These are phyloP conservation scores for Gastrophysa polygoni DNA, from an alignment of 2,888 invertebrate species.

Conservation along the genomic window DNA sequence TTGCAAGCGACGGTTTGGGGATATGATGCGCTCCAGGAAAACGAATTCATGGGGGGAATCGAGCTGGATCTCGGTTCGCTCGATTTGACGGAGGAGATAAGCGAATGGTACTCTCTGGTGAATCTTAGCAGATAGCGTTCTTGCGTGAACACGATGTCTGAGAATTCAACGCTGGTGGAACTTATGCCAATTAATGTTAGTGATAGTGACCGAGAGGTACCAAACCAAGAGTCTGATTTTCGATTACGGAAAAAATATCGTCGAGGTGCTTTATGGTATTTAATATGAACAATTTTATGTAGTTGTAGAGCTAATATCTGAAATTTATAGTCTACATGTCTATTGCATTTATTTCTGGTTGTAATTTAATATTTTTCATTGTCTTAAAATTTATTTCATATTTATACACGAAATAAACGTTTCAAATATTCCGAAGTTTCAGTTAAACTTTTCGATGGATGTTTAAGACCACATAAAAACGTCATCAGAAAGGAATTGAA, in stretches of 20 bases:
- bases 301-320: too few species aligned
- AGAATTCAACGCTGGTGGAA: conserved; percentile 20
- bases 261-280: not conserved
- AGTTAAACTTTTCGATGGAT: not conserved
- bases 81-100: conserved; percentile 77
- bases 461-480: too few species aligned
- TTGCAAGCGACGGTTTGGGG: conserved; percentile 96
- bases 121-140: conserved; percentile 53
- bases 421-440: not conserved
- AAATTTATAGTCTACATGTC: not conserved
- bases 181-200: conserved; percentile 1
- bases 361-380: conserved; percentile 3
- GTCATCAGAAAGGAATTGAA: too few species aligned
- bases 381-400: not conserved
- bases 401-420: not conserved
- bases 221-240: not conserved
- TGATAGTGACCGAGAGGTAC: not conserved
- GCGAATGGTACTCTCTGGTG: conserved; percentile 83
- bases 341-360: conserved; percentile 11
- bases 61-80: conserved; percentile 76
- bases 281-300: too few species aligned
- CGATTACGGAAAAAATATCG: not conserved
- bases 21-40: conserved; percentile 91
- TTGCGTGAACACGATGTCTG: not conserved
- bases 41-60: conserved; percentile 93